Conservation (phyloP, 92 coral and sea anemone species). For the Galaxea fascicularis region DNA sequence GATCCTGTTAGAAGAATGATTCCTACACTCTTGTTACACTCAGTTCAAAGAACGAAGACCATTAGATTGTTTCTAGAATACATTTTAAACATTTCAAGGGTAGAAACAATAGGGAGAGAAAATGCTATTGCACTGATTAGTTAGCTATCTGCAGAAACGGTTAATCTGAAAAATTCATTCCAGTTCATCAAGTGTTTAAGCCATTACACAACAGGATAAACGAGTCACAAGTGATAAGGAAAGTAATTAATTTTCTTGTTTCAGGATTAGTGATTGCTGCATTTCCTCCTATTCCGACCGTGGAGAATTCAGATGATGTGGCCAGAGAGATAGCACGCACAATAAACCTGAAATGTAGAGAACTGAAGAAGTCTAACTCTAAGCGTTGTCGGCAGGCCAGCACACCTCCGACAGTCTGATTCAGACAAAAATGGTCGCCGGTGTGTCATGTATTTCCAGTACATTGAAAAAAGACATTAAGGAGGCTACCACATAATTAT, state of each 20-base stretch:
- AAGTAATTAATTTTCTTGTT: slow-evolving; percentile 9
- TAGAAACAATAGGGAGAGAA: not conserved
- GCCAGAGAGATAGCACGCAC: slow-evolving; percentile 15
- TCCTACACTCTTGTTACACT: slow-evolving; percentile 3
- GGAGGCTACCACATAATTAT: not conserved
- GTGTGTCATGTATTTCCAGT: not conserved
- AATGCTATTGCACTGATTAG: not conserved
- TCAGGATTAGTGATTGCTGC: slow-evolving; percentile 18
- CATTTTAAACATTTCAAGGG: not conserved
- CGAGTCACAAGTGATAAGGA: slow-evolving; percentile 1
- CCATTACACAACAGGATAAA: not conserved
- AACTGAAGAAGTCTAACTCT: slow-evolving; percentile 1
- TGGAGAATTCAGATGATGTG: slow-evolving; percentile 5
- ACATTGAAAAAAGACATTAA: not conserved
- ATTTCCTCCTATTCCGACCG: slow-evolving; percentile 11
- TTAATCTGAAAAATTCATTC: not conserved
- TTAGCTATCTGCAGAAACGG: not conserved
- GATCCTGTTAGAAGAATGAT: not conserved
- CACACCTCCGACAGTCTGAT: not conserved
- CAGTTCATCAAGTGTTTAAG: not conserved
- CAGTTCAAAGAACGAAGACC: not conserved
- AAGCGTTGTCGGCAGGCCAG: slow-evolving; percentile 1
- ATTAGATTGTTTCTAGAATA: not conserved
- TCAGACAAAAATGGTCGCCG: not conserved
- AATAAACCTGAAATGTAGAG: slow-evolving; percentile 17